Conservation (phyloP, 2,797 vertebrate species). For the Cyclopterus lumpus region DNA sequence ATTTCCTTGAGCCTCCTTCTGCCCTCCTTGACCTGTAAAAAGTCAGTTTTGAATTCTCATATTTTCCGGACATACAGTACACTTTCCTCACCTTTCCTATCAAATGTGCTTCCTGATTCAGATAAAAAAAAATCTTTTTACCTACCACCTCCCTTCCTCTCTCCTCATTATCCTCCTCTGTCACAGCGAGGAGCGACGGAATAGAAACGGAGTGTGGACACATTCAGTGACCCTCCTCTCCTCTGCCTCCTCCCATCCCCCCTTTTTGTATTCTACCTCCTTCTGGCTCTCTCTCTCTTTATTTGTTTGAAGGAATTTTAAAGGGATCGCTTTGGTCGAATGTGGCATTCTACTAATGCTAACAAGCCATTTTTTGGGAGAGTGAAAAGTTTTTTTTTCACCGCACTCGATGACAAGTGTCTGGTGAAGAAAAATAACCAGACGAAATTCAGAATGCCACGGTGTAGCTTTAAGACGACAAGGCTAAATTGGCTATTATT, state of each 20-base stretch:
- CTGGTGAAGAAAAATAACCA: constrained; percentile 67
- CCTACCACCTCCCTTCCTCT: constrained; percentile 23
- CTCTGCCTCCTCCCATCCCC: background rate
- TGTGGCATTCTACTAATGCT: constrained; percentile 63
- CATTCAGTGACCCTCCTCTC: constrained; percentile 32
- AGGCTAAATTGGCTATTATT: constrained; percentile 81
- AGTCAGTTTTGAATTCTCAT: constrained; percentile 9
- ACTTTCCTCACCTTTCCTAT: background rate
- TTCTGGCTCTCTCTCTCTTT: background rate
- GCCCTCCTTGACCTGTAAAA: constrained; percentile 4
- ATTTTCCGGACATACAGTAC: background rate
- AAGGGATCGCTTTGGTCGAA: constrained; percentile 58
- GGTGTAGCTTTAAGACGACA: constrained; percentile 70
- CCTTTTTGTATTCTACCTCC: background rate
- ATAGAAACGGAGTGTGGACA: constrained; percentile 36
- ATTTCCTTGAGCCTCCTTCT: background rate
- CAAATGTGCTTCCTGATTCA: background rate
- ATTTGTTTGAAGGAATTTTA: constrained; percentile 50
- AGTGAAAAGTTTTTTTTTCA: constrained; percentile 48
- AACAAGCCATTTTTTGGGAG: constrained; percentile 68
- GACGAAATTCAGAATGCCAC: constrained; percentile 72
- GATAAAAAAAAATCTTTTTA: background rate
- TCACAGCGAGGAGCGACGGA: constrained; percentile 18
- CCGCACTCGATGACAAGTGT: constrained; percentile 61
- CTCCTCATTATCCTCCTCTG: constrained; percentile 68